A percentile compares a stretch with the other conserved stretches of the same genome.
phyloP scores from a whole-genome alignment of 1,140 invertebrate genomes.

The Sitodiplosis mosellana region DNA sequence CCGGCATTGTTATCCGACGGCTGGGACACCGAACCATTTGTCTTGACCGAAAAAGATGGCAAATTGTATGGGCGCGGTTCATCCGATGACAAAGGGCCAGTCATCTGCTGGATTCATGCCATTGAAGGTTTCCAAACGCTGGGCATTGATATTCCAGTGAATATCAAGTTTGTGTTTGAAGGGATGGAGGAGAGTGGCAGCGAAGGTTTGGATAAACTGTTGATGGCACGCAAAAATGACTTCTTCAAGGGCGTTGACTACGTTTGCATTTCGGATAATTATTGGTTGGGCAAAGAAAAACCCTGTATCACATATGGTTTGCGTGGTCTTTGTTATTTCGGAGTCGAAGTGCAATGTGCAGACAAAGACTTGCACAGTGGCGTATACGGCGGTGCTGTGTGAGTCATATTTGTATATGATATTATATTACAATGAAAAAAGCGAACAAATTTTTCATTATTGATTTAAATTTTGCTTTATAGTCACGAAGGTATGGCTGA shows the following conservation, averaged over 20 bases:
- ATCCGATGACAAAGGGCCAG: constrained; percentile 87
- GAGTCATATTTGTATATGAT: constrained; percentile 18
- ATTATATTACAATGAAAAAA: not conserved
- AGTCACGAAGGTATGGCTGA: constrained; percentile 76
- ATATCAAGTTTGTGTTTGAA: constrained; percentile 94
- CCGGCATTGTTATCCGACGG: constrained; percentile 83
- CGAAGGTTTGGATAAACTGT: constrained; percentile 78
- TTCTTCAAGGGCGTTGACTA: constrained; percentile 80
- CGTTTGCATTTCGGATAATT: constrained; percentile 97
- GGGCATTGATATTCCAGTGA: constrained; percentile 61
- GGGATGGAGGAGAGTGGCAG: constrained; percentile 98
- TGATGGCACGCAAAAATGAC: constrained; percentile 49
- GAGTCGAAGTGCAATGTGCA: constrained; percentile 74
- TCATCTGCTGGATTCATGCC: constrained; percentile 86
- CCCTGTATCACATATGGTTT: constrained; percentile 96
- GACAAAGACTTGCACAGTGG: constrained; percentile 90
- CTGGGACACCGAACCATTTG: constrained; percentile 91
- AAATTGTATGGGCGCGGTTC: constrained; percentile 86
- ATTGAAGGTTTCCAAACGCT: constrained; percentile 71
- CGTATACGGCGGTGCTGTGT: constrained; percentile 78
- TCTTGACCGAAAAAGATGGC: constrained; percentile 67
- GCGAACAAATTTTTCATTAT: not conserved
- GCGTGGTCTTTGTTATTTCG: constrained; percentile 84
- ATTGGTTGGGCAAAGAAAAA: constrained; percentile 92
- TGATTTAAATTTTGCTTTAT: not conserved